phyloP scores from a whole-genome alignment of 2,888 invertebrate genomes.

The Diplazon laetatorius region DNA sequence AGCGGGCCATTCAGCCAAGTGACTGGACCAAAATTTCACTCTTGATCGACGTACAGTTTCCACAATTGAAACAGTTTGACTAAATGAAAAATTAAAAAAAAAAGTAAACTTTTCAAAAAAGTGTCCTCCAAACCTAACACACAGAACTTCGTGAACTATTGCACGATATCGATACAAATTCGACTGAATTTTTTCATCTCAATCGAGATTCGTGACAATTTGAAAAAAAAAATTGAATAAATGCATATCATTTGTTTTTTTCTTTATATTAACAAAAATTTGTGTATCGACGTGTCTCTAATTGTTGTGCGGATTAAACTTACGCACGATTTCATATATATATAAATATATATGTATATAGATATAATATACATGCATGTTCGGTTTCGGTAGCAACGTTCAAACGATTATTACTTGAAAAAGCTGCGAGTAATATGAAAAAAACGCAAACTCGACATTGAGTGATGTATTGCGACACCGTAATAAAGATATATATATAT shows the following conservation, averaged over 20 bases:
- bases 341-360: too few species aligned
- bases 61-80: constrained; percentile 56
- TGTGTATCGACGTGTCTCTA: constrained; percentile 64
- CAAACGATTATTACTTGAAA: constrained; percentile 50
- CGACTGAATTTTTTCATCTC: constrained; percentile 1
- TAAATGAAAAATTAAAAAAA: constrained; percentile 51
- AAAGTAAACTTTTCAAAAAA: constrained; percentile 36
- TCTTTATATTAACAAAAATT: constrained; percentile 3
- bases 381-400: constrained; percentile 60
- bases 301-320: constrained; percentile 45
- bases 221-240: constrained; percentile 17
- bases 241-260: not conserved
- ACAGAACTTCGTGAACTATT: constrained; percentile 8
- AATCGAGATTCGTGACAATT: constrained; percentile 29
- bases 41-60: constrained; percentile 54
- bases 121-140: constrained; percentile 37
- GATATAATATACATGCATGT: constrained; percentile 68
- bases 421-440: constrained; percentile 55
- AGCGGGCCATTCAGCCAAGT: constrained; percentile 80
- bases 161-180: constrained; percentile 31
- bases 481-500: constrained; percentile 2
- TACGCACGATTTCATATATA: too few species aligned
- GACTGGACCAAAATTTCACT: constrained; percentile 76
- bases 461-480: constrained; percentile 45
- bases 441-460: constrained; percentile 43